Conservation (phyloP, 2,888 invertebrate genomes). For the Tortricodes alternella region DNA sequence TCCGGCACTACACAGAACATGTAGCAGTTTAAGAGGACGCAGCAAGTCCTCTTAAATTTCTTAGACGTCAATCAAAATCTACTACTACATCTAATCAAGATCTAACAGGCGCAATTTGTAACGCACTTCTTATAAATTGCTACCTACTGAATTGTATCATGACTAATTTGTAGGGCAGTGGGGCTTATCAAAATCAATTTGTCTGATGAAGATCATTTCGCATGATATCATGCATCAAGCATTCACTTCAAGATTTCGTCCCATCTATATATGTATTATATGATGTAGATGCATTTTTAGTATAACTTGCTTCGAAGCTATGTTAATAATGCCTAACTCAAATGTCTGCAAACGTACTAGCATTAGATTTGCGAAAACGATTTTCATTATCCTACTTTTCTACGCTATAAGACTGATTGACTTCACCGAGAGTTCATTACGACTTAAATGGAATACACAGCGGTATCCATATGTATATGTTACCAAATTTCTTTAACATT, state of each 20-base stretch:
- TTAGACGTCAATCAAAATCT: slow-evolving; percentile 2
- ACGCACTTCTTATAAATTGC: not conserved
- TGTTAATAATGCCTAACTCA: too few species aligned
- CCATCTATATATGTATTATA: not conserved
- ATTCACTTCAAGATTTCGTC: not conserved
- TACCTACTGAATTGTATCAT: slow-evolving; percentile 29
- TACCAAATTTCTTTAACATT: not conserved
- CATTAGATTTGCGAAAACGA: too few species aligned
- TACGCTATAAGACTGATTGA: too few species aligned
- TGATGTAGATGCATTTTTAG: too few species aligned
- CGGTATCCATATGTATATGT: too few species aligned
- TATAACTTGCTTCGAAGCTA: too few species aligned
- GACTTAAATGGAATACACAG: too few species aligned
- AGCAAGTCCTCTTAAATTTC: not conserved
- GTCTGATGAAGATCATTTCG: slow-evolving; percentile 42
- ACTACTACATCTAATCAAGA: slow-evolving; percentile 6
- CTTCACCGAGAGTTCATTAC: too few species aligned
- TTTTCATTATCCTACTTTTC: too few species aligned
- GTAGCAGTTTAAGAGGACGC: too few species aligned
- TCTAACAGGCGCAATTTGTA: slow-evolving; percentile 4
- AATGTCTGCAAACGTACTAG: too few species aligned
- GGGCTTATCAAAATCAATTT: slow-evolving; percentile 62
- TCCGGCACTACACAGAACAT: too few species aligned
- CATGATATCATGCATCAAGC: slow-evolving; percentile 43
- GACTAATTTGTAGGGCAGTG: slow-evolving; percentile 57